Conservation (phyloP, 2,113 vertebrate genomes). For the Phalacrocorax brasilianus region DNA sequence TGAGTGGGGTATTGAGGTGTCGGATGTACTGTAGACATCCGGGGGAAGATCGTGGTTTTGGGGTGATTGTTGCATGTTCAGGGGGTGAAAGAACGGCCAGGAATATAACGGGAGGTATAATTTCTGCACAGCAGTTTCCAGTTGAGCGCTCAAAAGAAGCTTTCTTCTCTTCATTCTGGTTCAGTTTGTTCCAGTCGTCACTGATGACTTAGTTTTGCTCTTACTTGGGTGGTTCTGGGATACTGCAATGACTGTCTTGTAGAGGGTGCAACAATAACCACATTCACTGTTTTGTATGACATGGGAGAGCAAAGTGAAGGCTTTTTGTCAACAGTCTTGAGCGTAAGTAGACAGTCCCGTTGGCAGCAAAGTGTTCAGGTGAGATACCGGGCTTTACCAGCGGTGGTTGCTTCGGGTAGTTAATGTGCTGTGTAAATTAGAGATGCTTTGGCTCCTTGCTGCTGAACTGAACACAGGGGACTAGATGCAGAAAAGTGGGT, state of each 20-base stretch:
- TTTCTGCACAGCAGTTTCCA: background rate
- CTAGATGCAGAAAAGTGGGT: background rate
- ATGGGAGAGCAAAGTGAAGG: background rate
- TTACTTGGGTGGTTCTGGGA: background rate
- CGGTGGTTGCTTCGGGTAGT: background rate
- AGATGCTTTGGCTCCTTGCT: background rate
- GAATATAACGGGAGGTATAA: background rate
- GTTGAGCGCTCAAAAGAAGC: background rate
- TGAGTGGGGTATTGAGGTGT: accelerated
- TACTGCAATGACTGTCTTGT: background rate
- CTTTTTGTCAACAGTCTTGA: background rate
- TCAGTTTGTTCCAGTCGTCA: background rate
- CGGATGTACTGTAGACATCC: background rate
- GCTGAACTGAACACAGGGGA: background rate
- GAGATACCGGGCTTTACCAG: background rate
- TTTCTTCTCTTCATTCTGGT: background rate
- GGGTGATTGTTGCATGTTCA: accelerated
- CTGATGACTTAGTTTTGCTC: background rate
- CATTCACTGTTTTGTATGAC: background rate
- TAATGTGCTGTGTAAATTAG: background rate
- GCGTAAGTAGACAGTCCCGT: background rate
- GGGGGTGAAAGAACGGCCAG: accelerated
- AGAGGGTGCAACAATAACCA: background rate
- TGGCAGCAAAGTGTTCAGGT: background rate
- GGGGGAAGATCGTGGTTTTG: background rate